phyloP scores from a whole-genome alignment of 2,888 invertebrate genomes.

The Tridacna gigas region DNA sequence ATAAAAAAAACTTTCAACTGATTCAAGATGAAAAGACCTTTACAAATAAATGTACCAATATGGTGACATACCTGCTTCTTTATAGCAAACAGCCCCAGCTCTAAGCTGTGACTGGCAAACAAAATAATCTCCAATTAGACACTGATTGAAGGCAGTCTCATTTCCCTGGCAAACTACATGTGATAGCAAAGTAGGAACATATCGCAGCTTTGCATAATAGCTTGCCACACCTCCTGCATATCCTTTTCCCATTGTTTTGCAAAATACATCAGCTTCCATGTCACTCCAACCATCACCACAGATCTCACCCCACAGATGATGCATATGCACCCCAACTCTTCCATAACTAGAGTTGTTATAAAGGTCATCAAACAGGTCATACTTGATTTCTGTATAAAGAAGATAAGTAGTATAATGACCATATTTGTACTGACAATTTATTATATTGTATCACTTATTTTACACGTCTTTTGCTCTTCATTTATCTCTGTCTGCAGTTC shows the following conservation, averaged over 20 bases:
- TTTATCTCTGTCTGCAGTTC: too few species aligned
- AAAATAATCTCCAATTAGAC: conserved; percentile 61
- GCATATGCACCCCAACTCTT: conserved; percentile 42
- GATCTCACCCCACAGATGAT: conserved; percentile 88
- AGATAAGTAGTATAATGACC: not conserved
- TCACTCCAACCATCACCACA: conserved; percentile 91
- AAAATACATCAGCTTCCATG: conserved; percentile 88
- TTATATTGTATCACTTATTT: too few species aligned
- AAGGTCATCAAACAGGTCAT: conserved; percentile 35
- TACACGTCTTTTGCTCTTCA: too few species aligned
- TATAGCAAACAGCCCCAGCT: conserved; percentile 77
- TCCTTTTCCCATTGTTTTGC: conserved; percentile 62
- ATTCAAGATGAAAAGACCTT: too few species aligned
- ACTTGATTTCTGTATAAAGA: conserved; percentile 32
- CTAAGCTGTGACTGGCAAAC: conserved; percentile 66
- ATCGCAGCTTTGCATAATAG: conserved; percentile 69
- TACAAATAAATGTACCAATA: too few species aligned
- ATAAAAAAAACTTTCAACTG: too few species aligned
- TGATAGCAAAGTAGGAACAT: conserved; percentile 69
- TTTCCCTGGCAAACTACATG: conserved; percentile 68
- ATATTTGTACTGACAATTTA: too few species aligned
- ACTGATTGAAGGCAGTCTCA: conserved; percentile 65
- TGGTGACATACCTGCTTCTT: conserved; percentile 60
- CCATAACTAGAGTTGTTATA: conserved; percentile 54
- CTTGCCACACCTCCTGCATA: conserved; percentile 75